Evolutionary conservation across 2,888 invertebrate species (phyloP).

Genomic region (Nomada flava): DNA sequence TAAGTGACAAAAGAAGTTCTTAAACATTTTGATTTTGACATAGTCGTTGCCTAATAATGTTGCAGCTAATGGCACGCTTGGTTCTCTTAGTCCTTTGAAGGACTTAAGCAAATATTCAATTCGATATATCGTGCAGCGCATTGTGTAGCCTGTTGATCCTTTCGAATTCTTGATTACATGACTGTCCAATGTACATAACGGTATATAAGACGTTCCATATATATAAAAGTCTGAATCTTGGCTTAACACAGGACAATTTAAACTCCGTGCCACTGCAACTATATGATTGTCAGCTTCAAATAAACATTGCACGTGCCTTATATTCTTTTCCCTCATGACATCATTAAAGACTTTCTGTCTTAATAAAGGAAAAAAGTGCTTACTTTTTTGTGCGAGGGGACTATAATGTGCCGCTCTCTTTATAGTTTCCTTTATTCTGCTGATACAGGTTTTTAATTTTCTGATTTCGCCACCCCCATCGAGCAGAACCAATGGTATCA

Average conservation of each 20-base stretch:
- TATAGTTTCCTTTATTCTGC: conserved; percentile 87
- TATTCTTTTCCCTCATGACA: conserved; percentile 87
- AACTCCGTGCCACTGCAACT: conserved; percentile 91
- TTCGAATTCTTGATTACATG: conserved; percentile 76
- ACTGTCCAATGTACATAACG: conserved; percentile 88
- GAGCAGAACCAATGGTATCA: conserved; percentile 90
- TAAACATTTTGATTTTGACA: conserved; percentile 88
- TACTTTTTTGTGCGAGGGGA: conserved; percentile 85
- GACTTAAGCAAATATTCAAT: conserved; percentile 88
- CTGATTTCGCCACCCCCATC: conserved; percentile 92
- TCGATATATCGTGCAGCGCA: conserved; percentile 90
- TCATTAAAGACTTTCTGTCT: conserved; percentile 91
- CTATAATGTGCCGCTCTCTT: conserved; percentile 84
- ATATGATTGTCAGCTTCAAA: conserved; percentile 97
- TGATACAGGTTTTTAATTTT: conserved; percentile 89
- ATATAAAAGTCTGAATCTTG: conserved; percentile 98
- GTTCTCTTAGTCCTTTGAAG: conserved; percentile 88
- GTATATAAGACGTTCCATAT: conserved; percentile 93
- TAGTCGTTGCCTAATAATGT: conserved; percentile 96
- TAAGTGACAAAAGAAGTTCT: conserved; percentile 89
- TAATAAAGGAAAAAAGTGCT: conserved; percentile 90
- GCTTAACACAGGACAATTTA: conserved; percentile 94
- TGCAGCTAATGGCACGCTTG: conserved; percentile 91
- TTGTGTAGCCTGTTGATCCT: conserved; percentile 79
- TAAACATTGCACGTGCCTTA: conserved; percentile 90